Conservation (phyloP, 2,113 vertebrate genomes). For the Brachypteracias leptosomus region DNA sequence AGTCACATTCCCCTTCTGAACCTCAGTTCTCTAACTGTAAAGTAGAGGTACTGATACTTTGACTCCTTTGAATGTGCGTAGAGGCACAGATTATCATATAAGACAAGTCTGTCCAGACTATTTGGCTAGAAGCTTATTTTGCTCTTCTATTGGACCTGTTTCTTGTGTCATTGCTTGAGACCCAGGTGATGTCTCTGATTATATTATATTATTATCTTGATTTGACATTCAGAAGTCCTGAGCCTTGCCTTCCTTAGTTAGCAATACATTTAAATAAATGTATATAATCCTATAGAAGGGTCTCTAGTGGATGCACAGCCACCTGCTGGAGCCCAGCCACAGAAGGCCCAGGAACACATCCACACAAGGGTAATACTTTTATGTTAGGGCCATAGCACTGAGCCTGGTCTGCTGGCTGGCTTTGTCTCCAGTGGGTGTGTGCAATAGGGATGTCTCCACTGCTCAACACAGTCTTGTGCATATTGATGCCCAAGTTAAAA, state of each 20-base stretch:
- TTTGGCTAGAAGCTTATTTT: neutral
- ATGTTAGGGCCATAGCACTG: neutral
- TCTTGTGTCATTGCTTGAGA: neutral
- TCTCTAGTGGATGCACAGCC: neutral
- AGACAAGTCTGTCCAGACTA: neutral
- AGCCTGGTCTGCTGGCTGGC: neutral
- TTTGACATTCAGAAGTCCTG: neutral
- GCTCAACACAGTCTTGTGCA: neutral
- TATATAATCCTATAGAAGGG: no score
- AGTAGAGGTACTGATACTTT: neutral
- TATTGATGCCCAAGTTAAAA: neutral
- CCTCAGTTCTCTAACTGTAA: neutral
- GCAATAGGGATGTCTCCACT: neutral
- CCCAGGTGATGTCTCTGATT: neutral
- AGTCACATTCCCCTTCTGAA: neutral
- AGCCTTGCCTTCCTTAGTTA: neutral
- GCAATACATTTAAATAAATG: neutral
- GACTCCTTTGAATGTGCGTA: neutral
- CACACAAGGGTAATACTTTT: neutral
- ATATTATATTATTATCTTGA: neutral
- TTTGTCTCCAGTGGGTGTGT: neutral
- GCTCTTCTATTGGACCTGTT: neutral
- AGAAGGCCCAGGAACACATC: neutral
- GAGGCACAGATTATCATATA: neutral
- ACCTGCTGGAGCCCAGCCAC: neutral